phyloP scores from a whole-genome alignment of 2,797 vertebrate genomes.

The Pampus argenteus region DNA sequence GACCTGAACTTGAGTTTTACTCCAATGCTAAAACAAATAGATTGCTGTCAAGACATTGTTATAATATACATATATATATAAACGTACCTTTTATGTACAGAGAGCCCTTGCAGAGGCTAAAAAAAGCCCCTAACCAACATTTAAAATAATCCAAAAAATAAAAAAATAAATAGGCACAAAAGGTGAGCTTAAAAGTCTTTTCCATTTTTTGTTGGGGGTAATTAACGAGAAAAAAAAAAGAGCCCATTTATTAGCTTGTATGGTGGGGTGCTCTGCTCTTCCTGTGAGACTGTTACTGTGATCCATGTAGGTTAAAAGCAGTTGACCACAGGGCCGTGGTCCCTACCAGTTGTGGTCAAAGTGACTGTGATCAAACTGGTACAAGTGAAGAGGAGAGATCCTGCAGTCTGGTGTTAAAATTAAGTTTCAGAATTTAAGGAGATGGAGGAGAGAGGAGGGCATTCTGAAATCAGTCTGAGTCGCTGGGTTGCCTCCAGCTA shows the following conservation, averaged over 20 bases:
- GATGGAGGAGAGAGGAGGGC: slow-evolving; percentile 12
- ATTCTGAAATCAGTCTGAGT: slow-evolving; percentile 22
- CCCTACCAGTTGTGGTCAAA: slow-evolving; percentile 26
- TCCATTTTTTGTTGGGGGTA: slow-evolving; percentile 42
- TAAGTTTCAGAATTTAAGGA: slow-evolving; percentile 44
- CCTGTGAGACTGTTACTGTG: slow-evolving; percentile 54
- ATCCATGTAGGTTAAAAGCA: slow-evolving; percentile 70
- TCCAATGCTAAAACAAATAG: slow-evolving; percentile 18
- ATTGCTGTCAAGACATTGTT: slow-evolving; percentile 39
- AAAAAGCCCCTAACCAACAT: slow-evolving; percentile 54
- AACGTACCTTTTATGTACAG: slow-evolving; percentile 44
- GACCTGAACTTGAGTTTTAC: slow-evolving; percentile 31
- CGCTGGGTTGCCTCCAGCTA: slow-evolving; percentile 33
- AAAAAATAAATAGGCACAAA: slow-evolving; percentile 72
- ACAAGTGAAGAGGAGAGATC: slow-evolving; percentile 39
- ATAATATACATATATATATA: slow-evolving; percentile 27
- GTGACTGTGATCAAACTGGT: slow-evolving; percentile 46
- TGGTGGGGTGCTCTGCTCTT: slow-evolving; percentile 47
- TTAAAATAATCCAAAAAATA: slow-evolving; percentile 66
- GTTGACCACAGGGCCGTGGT: slow-evolving; percentile 30
- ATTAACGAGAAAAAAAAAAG: slow-evolving; percentile 48
- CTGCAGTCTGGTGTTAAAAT: slow-evolving; percentile 65
- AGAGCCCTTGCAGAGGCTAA: slow-evolving; percentile 48
- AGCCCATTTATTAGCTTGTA: slow-evolving; percentile 33
- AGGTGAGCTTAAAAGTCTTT: slow-evolving; percentile 73